Evolutionary conservation across 2,113 vertebrate species (phyloP), one percentile per base, ranked within the genome.

Genomic region (Actinemys pallida): DNA sequence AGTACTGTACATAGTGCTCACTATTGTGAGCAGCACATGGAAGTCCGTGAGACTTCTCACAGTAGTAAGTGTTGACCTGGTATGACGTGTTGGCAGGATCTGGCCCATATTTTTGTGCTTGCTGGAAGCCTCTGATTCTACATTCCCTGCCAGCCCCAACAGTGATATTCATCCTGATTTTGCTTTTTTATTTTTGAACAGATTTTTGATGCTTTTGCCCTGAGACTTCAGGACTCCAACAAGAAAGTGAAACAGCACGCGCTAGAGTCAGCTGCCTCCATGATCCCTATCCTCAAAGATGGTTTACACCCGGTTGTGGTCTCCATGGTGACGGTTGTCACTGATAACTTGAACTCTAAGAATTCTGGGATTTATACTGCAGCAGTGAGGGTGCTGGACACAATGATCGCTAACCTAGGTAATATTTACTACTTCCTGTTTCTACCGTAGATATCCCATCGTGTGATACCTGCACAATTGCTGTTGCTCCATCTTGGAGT

Each of bases 321-420:
- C 27, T 50, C 92, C n/a, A 1, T 98, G 57, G 89, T 97, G 56
- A 16, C 49, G 2, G 95, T 94, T 6, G 85, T 98, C 6, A 96
- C 93, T 4, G 97, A 98, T 79, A 98, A 97, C 82, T 94, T 98
- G 57, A 98, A 98, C 95, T 98, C 98, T 49, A 98, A 98, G 95
- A 91, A 97, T 50, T 0, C 6, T 0, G 93, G 96, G 72, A 98
- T 98, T 83, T 95, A 97, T 5, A 6, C 81, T 0, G 97, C 98
- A 3, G 96, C 98, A 0, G 27, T 47, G 14, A 86, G 88, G 0
- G 97, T 29, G 0, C 85, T 98, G 89, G 98, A 98, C 39, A 93
- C 69, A 0, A 96, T 96, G 90, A 79, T 97, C 8, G 76, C 86
- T 69, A 96, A 96, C 81, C 87, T 98, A 85, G 98, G 98, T 98